Percentiles rank a stretch among this genome's conserved stretches.
These are phyloP conservation scores for Hydrozoanthus gracilis DNA, from an alignment of 92 coral and sea anemone species.

Conservation along the genomic window DNA sequence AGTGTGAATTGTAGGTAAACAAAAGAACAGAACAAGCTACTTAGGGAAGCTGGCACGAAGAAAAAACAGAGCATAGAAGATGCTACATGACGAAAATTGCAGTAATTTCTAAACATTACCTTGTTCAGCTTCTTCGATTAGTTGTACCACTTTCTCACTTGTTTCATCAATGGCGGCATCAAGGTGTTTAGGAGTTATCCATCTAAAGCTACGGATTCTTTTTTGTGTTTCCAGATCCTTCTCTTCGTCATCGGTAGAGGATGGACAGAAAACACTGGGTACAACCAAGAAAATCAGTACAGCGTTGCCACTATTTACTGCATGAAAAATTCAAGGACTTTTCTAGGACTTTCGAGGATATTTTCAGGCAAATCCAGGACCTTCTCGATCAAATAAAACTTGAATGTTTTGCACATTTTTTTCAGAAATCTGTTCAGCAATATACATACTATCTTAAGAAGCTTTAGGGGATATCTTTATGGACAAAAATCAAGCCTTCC, in stretches of 20 bases:
- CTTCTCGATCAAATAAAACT: too few species aligned
- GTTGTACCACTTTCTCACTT: conserved; percentile 73
- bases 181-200: conserved; percentile 95
- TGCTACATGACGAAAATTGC: not conserved
- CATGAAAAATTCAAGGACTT: too few species aligned
- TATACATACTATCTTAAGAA: too few species aligned
- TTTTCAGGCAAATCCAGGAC: too few species aligned
- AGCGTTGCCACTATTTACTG: too few species aligned
- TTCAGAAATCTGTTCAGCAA: too few species aligned
- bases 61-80: too few species aligned
- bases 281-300: not conserved
- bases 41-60: too few species aligned
- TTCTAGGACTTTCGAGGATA: not conserved
- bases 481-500: not conserved
- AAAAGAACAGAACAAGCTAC: too few species aligned
- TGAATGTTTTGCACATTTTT: too few species aligned
- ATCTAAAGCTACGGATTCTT: conserved; percentile 89
- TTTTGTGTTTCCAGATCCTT: conserved; percentile 91
- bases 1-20: too few species aligned
- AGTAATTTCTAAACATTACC: conserved; percentile 41
- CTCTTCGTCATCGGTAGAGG: conserved; percentile 92
- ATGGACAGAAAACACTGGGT: conserved; percentile 91
- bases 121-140: conserved; percentile 91
- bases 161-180: conserved; percentile 94
- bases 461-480: not conserved